Base-by-base conservation (phyloP, 2,888 invertebrate genomes). In the Sepiola atlantica region DNA sequence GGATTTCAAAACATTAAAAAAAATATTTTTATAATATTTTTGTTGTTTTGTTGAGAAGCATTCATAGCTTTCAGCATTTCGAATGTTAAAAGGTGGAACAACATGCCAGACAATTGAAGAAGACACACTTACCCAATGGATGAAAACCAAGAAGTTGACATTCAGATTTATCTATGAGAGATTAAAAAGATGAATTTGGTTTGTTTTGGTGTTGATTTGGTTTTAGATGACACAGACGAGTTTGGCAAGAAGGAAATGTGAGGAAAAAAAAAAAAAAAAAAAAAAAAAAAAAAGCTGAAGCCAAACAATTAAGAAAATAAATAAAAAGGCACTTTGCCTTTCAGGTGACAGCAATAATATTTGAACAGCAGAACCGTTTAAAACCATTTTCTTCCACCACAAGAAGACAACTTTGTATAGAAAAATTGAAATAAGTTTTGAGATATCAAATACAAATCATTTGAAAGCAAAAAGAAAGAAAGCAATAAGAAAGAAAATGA, bases 121-220 rank as follows among this genome's bases (percentile, higher is more conserved):
- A 91, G 91, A 91, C 91, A 91, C 21, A 91, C 91, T 91, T 91
- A 91, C 91, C 91, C 45, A 91, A 91, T 45, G 91, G 91, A 91
- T 54, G 91, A 21, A 91, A 45, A 91, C 54, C 91, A 91, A 91
- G 35, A 91, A 91, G 91, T 14, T 91, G n/a, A 54, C 91, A 91
- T 54, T 91, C 91, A 91, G 35, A 54, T 35, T 91, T 91, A 91
- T 91, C 91, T 91, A 91, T 28, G 54, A 54, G 54, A 91, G 54
- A 45, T 91, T 45, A 91, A 91, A 91, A 45, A 91, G 45, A 45
- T 77, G 77, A 16, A 77, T 77, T 77, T 77, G n/a, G 77, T 77
- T 77, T n/a, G n/a, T 77, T 77, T 32, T 18, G n/a, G n/a, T 32
- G 12, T n/a, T 77, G n/a, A n/a, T 77, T n/a, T 12, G 12, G n/a